Conservation (phyloP, 2,113 vertebrate species). For the Tangachromis dhanisi region DNA sequence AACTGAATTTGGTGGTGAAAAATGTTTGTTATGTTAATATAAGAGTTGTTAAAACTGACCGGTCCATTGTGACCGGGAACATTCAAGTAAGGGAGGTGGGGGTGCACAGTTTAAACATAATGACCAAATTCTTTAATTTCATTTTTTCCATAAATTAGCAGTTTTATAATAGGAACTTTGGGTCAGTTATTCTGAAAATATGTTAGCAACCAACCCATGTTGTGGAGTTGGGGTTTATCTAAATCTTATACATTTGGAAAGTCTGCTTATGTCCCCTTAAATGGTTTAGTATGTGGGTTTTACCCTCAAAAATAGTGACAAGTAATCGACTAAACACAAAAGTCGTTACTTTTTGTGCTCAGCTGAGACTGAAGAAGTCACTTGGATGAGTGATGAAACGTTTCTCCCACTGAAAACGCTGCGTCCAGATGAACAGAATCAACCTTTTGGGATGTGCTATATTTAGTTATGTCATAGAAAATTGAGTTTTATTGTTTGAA, state of each 20-base stretch:
- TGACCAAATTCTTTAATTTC: background rate
- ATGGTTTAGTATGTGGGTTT: background rate
- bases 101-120: background rate
- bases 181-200: rapidly evolving
- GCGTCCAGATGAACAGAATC: background rate
- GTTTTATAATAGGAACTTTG: rapidly evolving
- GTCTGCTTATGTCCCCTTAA: background rate
- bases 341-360: background rate
- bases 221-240: background rate
- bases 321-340: background rate
- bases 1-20: background rate
- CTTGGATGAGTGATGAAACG: background rate
- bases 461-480: background rate
- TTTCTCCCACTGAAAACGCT: background rate
- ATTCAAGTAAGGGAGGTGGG: background rate
- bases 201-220: background rate
- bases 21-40: background rate
- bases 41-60: background rate
- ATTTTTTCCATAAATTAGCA: background rate
- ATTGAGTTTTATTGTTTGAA: background rate
- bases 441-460: rapidly evolving
- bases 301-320: background rate
- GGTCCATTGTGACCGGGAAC: background rate
- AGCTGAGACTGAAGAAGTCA: background rate
- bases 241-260: background rate